These are phyloP conservation scores for Monomorium pharaonis DNA, from an alignment of 1,140 invertebrate species.

Conservation along the genomic window DNA sequence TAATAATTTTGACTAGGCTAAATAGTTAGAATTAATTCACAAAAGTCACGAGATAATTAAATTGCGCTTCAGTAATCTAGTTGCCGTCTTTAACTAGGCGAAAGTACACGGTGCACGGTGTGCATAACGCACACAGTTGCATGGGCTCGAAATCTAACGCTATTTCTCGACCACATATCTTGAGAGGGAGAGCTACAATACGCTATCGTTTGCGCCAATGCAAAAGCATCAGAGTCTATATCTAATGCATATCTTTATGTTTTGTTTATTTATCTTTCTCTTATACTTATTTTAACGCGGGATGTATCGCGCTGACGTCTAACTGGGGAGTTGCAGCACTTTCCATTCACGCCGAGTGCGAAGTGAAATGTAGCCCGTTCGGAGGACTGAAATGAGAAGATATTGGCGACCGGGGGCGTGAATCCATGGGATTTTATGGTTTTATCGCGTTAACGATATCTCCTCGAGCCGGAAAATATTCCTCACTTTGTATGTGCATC, in stretches of 20 bases:
- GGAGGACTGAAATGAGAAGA: slow-evolving; percentile 43
- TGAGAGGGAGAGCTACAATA: not conserved
- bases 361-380: slow-evolving; percentile 51
- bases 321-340: slow-evolving; percentile 37
- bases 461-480: not conserved
- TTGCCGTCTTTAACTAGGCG: slow-evolving; percentile 6
- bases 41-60: slow-evolving; percentile 18
- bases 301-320: not conserved
- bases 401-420: slow-evolving; percentile 39
- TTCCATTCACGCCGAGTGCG: slow-evolving; percentile 34
- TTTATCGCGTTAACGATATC: slow-evolving; percentile 30
- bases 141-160: not conserved
- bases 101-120: slow-evolving; percentile 5
- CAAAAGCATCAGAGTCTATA: slow-evolving; percentile 58
- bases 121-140: not conserved
- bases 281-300: slow-evolving; percentile 37
- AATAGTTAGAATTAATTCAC: slow-evolving; percentile 21
- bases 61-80: slow-evolving; percentile 14
- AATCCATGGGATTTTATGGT: slow-evolving; percentile 40
- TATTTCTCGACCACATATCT: not conserved
- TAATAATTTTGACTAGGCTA: slow-evolving; percentile 13
- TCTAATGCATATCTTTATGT: slow-evolving; percentile 55
- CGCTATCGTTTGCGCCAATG: slow-evolving; percentile 62
- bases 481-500: not conserved
- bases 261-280: slow-evolving; percentile 70